Conservation (phyloP, 2,888 invertebrate genomes). For the Euplagia quadripunctaria region DNA sequence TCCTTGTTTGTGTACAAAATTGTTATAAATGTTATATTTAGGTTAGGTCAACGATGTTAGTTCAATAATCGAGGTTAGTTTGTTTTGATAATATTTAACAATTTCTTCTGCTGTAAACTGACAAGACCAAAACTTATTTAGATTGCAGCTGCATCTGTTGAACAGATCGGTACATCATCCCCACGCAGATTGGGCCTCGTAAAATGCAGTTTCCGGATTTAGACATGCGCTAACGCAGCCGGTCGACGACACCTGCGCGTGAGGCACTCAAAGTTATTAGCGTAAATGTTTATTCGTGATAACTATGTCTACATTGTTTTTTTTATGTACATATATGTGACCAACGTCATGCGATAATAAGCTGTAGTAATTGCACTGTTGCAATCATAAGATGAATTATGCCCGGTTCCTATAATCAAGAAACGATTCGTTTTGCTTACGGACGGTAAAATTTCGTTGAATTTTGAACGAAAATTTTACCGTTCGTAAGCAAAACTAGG, state of each 20-base stretch:
- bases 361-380: neutral
- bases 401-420: too few relatives aligned
- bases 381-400: neutral
- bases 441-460: too few relatives aligned
- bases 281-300: conserved; percentile 37
- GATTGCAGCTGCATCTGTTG: conserved; percentile 34
- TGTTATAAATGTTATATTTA: neutral
- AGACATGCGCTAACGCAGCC: conserved; percentile 53
- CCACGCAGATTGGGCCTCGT: conserved; percentile 56
- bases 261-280: conserved; percentile 57
- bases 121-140: conserved; percentile 18
- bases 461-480: too few relatives aligned
- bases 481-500: too few relatives aligned
- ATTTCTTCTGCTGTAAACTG: neutral
- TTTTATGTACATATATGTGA: neutral
- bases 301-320: neutral
- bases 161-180: conserved; percentile 37
- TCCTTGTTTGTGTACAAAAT: neutral
- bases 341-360: neutral
- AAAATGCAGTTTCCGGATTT: conserved; percentile 74
- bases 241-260: conserved; percentile 49
- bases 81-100: neutral
- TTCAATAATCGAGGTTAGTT: neutral
- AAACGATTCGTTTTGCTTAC: too few relatives aligned
- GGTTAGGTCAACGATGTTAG: neutral